Conservation (phyloP, 2,888 invertebrate genomes). For the Philereme transversata region DNA sequence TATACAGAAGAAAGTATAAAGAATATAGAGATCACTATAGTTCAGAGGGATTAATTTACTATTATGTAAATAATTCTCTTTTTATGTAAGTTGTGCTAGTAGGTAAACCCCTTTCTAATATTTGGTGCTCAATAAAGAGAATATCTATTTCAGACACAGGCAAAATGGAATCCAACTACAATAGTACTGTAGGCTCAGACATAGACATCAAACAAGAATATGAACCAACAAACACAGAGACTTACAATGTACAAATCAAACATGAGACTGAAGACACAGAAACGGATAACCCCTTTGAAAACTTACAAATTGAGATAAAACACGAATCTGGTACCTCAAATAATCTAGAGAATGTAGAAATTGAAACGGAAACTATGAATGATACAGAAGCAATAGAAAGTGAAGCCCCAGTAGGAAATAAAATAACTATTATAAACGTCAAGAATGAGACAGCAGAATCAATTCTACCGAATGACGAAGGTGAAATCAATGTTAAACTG, state of each 20-base stretch:
- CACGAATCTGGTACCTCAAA: conserved; percentile 27
- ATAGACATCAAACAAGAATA: conserved; percentile 30
- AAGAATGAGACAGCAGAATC: conserved; percentile 22
- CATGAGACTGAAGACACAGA: conserved; percentile 40
- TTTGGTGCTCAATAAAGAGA: too few species aligned
- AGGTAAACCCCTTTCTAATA: too few species aligned
- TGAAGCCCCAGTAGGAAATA: conserved; percentile 15
- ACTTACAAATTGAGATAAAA: conserved; percentile 52
- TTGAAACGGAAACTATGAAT: conserved; percentile 13
- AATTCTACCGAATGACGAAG: conserved; percentile 29
- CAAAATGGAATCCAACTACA: conserved; percentile 21
- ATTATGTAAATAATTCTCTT: too few species aligned
- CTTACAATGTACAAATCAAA: conserved; percentile 36
- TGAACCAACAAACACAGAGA: conserved; percentile 28
- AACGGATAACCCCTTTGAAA: conserved; percentile 43
- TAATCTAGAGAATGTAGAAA: conserved; percentile 36
- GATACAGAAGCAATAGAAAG: background rate
- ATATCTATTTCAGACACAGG: conserved; percentile 8
- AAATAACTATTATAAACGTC: conserved; percentile 24
- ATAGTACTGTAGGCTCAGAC: conserved; percentile 1
- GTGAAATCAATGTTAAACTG: conserved; percentile 29
- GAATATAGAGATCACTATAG: too few species aligned
- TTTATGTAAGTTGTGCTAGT: too few species aligned
- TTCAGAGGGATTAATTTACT: too few species aligned
- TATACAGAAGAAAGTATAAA: too few species aligned